These are phyloP conservation scores for Ispidina lecontei DNA, from an alignment of 2,797 vertebrate species.

Conservation along the genomic window DNA sequence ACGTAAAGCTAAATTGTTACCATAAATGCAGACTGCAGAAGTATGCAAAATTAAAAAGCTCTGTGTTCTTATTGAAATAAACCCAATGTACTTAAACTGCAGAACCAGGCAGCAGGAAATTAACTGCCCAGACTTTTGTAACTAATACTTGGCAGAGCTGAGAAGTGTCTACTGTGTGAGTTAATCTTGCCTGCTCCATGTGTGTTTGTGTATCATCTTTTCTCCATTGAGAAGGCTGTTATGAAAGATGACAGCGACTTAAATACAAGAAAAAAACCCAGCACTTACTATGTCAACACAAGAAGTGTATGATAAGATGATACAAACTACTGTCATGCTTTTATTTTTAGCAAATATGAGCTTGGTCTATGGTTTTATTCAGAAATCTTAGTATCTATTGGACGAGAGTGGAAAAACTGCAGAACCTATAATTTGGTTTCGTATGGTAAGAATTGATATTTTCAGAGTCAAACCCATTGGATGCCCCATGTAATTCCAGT, in stretches of 20 bases:
- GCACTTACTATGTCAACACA: not conserved
- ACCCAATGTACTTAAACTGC: not conserved
- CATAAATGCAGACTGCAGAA: slow-evolving; percentile 13
- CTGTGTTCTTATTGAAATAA: not conserved
- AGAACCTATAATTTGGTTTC: not conserved
- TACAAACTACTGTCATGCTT: not conserved
- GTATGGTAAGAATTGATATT: not conserved
- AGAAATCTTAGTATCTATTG: not conserved
- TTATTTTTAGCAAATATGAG: not conserved
- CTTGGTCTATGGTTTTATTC: not conserved
- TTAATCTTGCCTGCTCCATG: fast-evolving
- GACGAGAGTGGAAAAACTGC: not conserved
- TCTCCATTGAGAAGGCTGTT: not conserved
- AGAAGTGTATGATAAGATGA: not conserved
- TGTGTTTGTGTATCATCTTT: not conserved
- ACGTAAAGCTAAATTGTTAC: not conserved
- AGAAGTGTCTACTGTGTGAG: not conserved
- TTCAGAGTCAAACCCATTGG: not conserved
- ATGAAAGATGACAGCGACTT: not conserved
- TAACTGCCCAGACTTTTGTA: not conserved
- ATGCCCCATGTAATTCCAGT: not conserved
- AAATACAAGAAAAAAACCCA: not conserved
- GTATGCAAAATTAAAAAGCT: not conserved
- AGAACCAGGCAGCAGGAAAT: not conserved
- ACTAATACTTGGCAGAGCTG: not conserved